Base-by-base conservation (phyloP, 2,888 invertebrate species). In the Tachystola acroxantha region DNA sequence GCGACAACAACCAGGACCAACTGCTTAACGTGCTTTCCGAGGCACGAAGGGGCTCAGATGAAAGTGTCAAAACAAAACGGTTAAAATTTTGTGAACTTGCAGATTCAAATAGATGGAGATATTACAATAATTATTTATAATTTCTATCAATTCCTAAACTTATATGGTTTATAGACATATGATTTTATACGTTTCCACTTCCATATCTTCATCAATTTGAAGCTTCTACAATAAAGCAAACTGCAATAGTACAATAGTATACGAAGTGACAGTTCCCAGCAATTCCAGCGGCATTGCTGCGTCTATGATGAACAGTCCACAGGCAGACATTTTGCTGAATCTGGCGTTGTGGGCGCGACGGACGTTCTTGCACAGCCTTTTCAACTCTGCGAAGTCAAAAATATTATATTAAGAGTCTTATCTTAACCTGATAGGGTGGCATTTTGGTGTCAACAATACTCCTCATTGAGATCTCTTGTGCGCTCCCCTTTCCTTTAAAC, bases 181-280 rank as follows among this genome's bases (percentile, higher is more conserved):
- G n/a, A n/a, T n/a, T n/a, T n/a, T n/a, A n/a, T n/a, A n/a, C n/a
- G n/a, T n/a, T n/a, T n/a, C n/a, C n/a, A n/a, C n/a, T n/a, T n/a
- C n/a, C n/a, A n/a, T n/a, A n/a, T n/a, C n/a, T n/a, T n/a, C n/a
- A n/a, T n/a, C n/a, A n/a, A n/a, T n/a, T 6, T 16, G 16, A 16
- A 16, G 16, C 3, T n/a, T 16, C 16, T 16, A 16, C 3, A 16
- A 6, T 4, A 16, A 16, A 2, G 52, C 53, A 31, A 57, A 57
- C 24, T 57, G 53, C 19, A 54, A 34, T 9, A 57, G 33, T 0
- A 57, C 46, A 1, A 57, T 40, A 1, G 47, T 46, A 27, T 57
- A 54, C 2, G 46, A 32, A 5, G 40, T 45, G 4, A 57, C 22
- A 3, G 46, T 35, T 1, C 36, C 38, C 2, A 33, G 32, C 7